Base-by-base conservation (phyloP, 92 coral and sea anemone genomes). In the Epizoanthus scotinus region DNA sequence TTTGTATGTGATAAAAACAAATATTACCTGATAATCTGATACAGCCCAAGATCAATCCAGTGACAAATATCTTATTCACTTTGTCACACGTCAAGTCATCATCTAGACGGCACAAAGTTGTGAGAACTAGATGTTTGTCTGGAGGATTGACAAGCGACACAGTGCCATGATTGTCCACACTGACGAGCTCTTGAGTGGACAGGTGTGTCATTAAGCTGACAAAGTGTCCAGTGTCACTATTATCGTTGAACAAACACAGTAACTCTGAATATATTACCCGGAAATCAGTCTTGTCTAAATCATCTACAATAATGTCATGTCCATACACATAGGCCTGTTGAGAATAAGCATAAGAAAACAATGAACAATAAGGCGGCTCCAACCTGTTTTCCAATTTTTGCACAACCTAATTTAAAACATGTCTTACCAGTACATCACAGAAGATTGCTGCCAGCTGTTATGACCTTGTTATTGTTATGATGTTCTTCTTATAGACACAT, bases 321-420 rank as follows among this genome's bases (percentile, higher is more conserved):
- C 89, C 90, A 91, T 89, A 89, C 26, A 93, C 83, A 75, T 82
- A 87, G n/a, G 84, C 95, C 99, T 95, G 81, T 9, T 24, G 50
- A 42, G 5, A 83, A 71, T 63, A 66, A 55, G 15, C 63, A 24
- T 34, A 38, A 47, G n/a, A 34, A 31, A 31, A 31, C 36, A n/a
- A n/a, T n/a, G n/a, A n/a, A n/a, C n/a, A n/a, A n/a, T n/a, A n/a
- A n/a, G n/a, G n/a, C n/a, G n/a, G n/a, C n/a, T n/a, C n/a, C n/a
- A n/a, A n/a, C n/a, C n/a, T n/a, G n/a, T n/a, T n/a, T n/a, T n/a
- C n/a, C n/a, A n/a, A n/a, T n/a, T n/a, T n/a, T n/a, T n/a, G n/a
- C n/a, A n/a, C n/a, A n/a, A n/a, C n/a, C n/a, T n/a, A n/a, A n/a
- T n/a, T n/a, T n/a, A n/a, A n/a, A n/a, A n/a, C n/a, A n/a, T n/a